Evolutionary conservation across 2,113 vertebrate species (phyloP).

Genomic region (Passer domesticus): DNA sequence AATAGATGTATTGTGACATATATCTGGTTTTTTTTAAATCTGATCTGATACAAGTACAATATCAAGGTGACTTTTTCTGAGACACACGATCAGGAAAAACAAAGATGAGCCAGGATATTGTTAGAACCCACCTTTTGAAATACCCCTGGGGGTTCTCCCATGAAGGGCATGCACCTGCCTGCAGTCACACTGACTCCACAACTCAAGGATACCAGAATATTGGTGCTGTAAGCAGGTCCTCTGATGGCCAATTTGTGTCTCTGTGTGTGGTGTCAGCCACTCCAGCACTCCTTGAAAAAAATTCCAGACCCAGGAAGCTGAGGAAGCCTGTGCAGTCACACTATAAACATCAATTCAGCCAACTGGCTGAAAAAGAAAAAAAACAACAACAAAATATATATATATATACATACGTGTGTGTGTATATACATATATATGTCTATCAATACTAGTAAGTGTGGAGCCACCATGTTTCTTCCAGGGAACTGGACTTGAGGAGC

Average conservation of each 20-base stretch:
- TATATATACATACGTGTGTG: too few species aligned
- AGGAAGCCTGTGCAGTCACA: not conserved
- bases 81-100: not conserved
- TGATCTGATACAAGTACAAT: not conserved
- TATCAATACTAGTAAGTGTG: not conserved
- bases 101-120: not conserved
- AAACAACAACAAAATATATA: too few species aligned
- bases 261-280: not conserved
- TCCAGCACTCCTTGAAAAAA: not conserved
- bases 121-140: not conserved
- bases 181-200: not conserved
- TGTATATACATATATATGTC: too few species aligned
- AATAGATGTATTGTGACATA: not conserved
- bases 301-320: not conserved
- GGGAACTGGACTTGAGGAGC: not conserved
- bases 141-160: not conserved
- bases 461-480: accelerated
- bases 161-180: accelerated
- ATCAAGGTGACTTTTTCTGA: not conserved
- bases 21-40: not conserved
- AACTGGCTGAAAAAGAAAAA: not conserved
- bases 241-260: not conserved
- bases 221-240: not conserved
- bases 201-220: not conserved
- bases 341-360: not conserved